Percentiles rank a stretch among this genome's conserved stretches.
Conservation (phyloP, 2,797 vertebrate genomes). For the Rallus crepitans region DNA sequence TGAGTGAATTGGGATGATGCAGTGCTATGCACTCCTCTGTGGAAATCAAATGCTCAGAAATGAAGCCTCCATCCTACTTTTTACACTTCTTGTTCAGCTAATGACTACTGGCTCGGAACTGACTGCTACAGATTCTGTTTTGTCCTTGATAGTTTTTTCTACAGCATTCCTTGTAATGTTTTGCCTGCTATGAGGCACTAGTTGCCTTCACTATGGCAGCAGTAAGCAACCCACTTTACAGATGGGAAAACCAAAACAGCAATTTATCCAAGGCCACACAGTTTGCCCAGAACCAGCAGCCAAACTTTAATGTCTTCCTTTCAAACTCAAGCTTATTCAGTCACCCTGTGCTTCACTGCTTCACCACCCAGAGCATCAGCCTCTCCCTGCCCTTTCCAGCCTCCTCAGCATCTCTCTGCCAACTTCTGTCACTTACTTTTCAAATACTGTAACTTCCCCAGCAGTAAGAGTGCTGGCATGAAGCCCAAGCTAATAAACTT, state of each 20-base stretch:
- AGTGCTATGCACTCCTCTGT: not conserved
- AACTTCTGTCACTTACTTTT: not conserved
- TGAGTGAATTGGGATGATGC: not conserved
- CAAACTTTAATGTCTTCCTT: not conserved
- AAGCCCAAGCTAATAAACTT: not conserved
- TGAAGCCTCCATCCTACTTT: not conserved
- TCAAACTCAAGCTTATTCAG: not conserved
- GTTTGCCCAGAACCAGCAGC: not conserved
- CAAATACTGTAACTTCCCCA: rapidly evolving
- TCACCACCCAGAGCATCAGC: not conserved
- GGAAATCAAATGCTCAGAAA: not conserved
- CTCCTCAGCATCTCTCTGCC: not conserved
- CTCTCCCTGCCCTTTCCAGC: not conserved
- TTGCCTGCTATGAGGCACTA: not conserved
- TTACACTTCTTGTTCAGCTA: not conserved
- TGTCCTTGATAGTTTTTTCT: not conserved
- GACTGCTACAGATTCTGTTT: not conserved
- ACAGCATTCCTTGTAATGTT: not conserved
- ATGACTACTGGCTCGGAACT: not conserved
- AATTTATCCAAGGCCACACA: not conserved
- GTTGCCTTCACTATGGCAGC: not conserved
- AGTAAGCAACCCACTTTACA: not conserved
- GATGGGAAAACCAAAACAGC: not conserved
- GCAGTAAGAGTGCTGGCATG: not conserved
- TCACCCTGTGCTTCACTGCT: not conserved